phyloP scores from a whole-genome alignment of 2,797 vertebrate genomes.

The Tauraco hartlaubi region DNA sequence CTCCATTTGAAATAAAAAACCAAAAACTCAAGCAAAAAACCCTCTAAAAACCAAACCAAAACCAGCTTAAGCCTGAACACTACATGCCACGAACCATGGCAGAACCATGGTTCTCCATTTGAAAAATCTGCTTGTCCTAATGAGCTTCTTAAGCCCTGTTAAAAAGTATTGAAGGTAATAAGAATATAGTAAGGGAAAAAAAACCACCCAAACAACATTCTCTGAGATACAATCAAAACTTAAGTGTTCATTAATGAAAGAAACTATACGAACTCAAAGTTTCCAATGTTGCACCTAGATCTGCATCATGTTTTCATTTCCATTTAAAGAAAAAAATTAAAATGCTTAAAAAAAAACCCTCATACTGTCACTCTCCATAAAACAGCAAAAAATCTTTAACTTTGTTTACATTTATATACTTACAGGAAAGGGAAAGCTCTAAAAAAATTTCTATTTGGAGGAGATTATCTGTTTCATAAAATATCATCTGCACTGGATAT shows the following conservation, averaged over 20 bases:
- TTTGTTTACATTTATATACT: constrained; percentile 15
- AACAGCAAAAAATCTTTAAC: background rate
- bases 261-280: background rate
- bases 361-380: background rate
- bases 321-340: background rate
- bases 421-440: background rate
- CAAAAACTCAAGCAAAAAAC: background rate
- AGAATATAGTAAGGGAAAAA: background rate
- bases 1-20: background rate
- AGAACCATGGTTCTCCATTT: background rate
- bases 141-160: background rate
- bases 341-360: background rate
- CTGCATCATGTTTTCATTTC: background rate
- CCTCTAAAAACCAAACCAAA: background rate
- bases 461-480: constrained; percentile 57
- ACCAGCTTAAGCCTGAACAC: background rate
- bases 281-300: background rate
- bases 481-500: constrained; percentile 37
- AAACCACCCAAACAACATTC: background rate
- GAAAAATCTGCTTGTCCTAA: background rate
- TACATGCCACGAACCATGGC: background rate
- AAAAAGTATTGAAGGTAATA: background rate
- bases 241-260: background rate
- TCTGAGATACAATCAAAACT: background rate
- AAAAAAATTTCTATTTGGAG: constrained; percentile 14